Conservation (phyloP, 1,140 invertebrate genomes). For the Pogonus chalceus region DNA sequence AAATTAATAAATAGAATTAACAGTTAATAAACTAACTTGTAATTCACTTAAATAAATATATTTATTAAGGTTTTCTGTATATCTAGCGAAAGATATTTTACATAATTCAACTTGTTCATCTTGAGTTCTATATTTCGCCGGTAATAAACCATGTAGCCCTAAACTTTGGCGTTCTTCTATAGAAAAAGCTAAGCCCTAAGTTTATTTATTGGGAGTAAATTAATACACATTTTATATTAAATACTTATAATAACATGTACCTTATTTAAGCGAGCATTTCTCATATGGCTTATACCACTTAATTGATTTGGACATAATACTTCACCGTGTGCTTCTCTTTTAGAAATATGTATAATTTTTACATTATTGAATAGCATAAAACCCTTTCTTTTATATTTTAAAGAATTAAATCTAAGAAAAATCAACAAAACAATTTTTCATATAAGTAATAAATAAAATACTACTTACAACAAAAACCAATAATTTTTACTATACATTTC, state of each 20-base stretch:
- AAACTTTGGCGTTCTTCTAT: slow-evolving; percentile 82
- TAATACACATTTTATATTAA: too few species aligned
- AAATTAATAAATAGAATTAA: slow-evolving; percentile 8
- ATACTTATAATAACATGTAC: too few species aligned
- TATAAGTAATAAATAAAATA: too few species aligned
- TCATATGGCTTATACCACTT: slow-evolving; percentile 70
- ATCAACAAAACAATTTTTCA: too few species aligned
- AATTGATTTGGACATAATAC: slow-evolving; percentile 52
- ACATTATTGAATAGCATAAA: too few species aligned
- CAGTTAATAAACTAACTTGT: slow-evolving; percentile 49
- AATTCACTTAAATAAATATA: slow-evolving; percentile 82
- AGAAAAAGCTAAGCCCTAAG: slow-evolving; percentile 84
- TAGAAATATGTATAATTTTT: too few species aligned
- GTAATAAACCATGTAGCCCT: slow-evolving; percentile 89
- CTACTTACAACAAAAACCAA: too few species aligned
- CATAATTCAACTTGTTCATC: slow-evolving; percentile 84
- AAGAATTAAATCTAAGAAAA: too few species aligned
- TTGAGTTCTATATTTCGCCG: slow-evolving; percentile 84
- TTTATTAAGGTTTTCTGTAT: slow-evolving; percentile 79
- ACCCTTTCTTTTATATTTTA: too few species aligned
- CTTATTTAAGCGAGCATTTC: slow-evolving; percentile 77
- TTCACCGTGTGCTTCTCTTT: slow-evolving; percentile 43
- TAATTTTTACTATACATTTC: too few species aligned
- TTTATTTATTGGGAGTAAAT: too few species aligned
- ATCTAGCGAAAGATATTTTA: slow-evolving; percentile 75